phyloP scores from a whole-genome alignment of 2,113 vertebrate genomes.

The Todiramphus chloris region DNA sequence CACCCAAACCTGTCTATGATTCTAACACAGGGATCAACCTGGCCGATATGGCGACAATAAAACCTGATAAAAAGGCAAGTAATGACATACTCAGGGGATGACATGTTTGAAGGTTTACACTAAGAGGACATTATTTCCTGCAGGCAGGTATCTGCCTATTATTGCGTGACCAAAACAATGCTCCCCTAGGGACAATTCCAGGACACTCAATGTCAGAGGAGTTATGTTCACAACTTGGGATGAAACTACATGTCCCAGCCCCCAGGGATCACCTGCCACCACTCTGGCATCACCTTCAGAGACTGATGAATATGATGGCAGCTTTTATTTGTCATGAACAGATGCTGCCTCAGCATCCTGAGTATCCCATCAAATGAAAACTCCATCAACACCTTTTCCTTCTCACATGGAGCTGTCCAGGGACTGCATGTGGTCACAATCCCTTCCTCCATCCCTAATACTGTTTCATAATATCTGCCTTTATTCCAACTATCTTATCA shows the following conservation, averaged over 20 bases:
- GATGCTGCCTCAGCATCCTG: neutral
- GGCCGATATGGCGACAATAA: neutral
- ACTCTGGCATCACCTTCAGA: neutral
- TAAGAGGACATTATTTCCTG: neutral
- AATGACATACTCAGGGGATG: neutral
- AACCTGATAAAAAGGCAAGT: neutral
- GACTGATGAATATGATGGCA: neutral
- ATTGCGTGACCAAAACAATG: fast-evolving
- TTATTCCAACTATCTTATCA: neutral
- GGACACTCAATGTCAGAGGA: neutral
- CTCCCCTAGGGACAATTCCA: slow-evolving; percentile 46
- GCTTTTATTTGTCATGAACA: neutral
- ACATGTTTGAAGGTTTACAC: neutral
- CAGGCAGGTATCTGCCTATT: neutral
- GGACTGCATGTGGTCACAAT: fast-evolving
- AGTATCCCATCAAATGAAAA: neutral
- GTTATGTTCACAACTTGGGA: neutral
- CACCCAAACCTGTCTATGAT: neutral
- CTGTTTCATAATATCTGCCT: neutral
- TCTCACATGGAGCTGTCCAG: fast-evolving
- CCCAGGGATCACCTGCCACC: neutral
- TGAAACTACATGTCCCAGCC: neutral
- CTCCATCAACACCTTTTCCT: neutral
- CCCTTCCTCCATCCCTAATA: neutral
- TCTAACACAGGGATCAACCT: neutral